Conservation (phyloP, 1,140 invertebrate species). For the Tachypleus tridentatus region DNA sequence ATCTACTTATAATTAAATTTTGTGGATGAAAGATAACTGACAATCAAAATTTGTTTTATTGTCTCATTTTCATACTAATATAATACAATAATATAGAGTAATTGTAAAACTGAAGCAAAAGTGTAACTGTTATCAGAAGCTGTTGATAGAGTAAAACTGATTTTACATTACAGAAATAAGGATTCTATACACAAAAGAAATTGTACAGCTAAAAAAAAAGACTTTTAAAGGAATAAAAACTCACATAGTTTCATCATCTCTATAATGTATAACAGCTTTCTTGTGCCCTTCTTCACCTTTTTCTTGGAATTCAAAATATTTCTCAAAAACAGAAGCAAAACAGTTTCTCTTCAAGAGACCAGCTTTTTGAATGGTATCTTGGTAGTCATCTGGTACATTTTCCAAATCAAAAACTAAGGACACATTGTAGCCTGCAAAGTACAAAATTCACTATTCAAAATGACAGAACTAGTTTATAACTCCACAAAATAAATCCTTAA, state of each 20-base stretch:
- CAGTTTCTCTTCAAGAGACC: constrained; percentile 94
- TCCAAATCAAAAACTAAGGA: constrained; percentile 87
- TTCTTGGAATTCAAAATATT: constrained; percentile 98
- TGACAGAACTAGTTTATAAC: constrained; percentile 7
- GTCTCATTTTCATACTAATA: too few relatives aligned
- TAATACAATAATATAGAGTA: too few relatives aligned
- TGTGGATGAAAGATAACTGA: too few relatives aligned
- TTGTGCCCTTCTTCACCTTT: constrained; percentile 77
- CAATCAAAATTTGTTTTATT: too few relatives aligned
- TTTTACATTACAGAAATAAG: too few relatives aligned
- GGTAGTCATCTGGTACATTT: constrained; percentile 79
- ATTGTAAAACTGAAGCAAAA: too few relatives aligned
- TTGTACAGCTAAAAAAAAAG: constrained; percentile 5
- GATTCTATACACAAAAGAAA: too few relatives aligned
- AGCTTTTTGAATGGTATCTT: constrained; percentile 77
- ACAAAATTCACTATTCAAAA: constrained; percentile 21
- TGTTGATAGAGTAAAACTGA: too few relatives aligned
- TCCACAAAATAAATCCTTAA: constrained; percentile 13
- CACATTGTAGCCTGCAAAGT: constrained; percentile 72
- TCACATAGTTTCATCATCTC: constrained; percentile 98
- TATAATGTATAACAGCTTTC: constrained; percentile 93
- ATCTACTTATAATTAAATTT: too few relatives aligned
- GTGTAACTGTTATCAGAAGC: too few relatives aligned
- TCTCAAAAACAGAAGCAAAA: constrained; percentile 99
- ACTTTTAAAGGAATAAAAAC: constrained; percentile 28